A percentile compares a stretch with the other conserved stretches of the same genome.
Evolutionary conservation across 2,797 vertebrate genomes (phyloP).

Genomic region (Danio kyathit): DNA sequence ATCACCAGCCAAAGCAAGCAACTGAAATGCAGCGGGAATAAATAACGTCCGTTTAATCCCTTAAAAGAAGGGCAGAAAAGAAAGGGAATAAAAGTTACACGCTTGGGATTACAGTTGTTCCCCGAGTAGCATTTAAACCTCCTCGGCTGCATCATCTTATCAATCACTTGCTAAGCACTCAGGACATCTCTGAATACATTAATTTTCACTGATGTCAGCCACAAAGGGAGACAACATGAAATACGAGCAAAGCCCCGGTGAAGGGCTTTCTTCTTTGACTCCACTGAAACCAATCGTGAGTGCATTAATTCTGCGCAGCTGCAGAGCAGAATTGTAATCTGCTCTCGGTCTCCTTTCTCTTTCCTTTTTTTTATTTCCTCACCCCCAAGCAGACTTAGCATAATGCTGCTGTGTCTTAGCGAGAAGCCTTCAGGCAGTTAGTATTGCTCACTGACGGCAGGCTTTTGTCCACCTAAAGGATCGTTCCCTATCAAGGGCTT

Average conservation of each 20-base stretch:
- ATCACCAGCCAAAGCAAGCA: not conserved
- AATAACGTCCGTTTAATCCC: constrained; percentile 42
- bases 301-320: constrained; percentile 52
- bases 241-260: constrained; percentile 43
- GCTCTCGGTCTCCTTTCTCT: constrained; percentile 27
- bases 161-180: constrained; percentile 50
- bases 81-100: constrained; percentile 35
- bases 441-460: constrained; percentile 41
- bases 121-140: constrained; percentile 47
- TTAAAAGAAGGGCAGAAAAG: constrained; percentile 30
- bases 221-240: constrained; percentile 50
- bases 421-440: constrained; percentile 48
- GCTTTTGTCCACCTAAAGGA: constrained; percentile 48
- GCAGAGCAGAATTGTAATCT: constrained; percentile 42
- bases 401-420: constrained; percentile 33
- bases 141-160: constrained; percentile 54
- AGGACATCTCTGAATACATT: constrained; percentile 53
- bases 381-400: constrained; percentile 2
- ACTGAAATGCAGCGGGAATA: constrained; percentile 31
- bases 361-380: constrained; percentile 7
- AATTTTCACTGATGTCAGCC: constrained; percentile 49
- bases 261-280: constrained; percentile 49
- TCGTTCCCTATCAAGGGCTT: constrained; percentile 43
- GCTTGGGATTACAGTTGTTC: constrained; percentile 54
- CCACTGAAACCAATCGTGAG: constrained; percentile 55